These are phyloP conservation scores for Acanthopleura granulata DNA, from an alignment of 2,888 invertebrate genomes.

Conservation along the genomic window DNA sequence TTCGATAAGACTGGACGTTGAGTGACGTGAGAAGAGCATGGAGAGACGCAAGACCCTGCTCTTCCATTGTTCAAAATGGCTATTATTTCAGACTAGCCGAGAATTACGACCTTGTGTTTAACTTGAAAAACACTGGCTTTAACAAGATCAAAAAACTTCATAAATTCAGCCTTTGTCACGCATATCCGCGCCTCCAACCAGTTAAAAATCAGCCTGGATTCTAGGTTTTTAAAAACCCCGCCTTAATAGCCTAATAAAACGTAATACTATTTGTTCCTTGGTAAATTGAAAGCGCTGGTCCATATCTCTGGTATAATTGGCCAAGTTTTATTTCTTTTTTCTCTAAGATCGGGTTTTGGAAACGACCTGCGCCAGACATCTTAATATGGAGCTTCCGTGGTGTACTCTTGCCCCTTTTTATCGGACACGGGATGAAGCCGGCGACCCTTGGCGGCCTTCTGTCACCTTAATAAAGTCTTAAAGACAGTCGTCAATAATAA, in stretches of 20 bases:
- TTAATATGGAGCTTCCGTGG: no score
- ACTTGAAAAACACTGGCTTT: slow-evolving; percentile 14
- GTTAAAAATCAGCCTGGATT: neutral
- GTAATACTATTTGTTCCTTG: slow-evolving; percentile 1
- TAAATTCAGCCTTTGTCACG: neutral
- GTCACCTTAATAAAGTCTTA: no score
- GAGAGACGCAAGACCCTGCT: no score
- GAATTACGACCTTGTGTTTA: neutral
- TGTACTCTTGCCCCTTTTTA: no score
- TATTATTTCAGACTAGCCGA: neutral
- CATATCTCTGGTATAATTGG: slow-evolving; percentile 7
- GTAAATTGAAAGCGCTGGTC: slow-evolving; percentile 5
- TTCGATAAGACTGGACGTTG: no score
- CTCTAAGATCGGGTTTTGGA: neutral
- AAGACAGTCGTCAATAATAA: no score
- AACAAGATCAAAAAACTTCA: neutral
- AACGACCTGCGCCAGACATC: no score
- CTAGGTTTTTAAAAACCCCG: neutral
- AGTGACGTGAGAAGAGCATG: no score
- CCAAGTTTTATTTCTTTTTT: neutral
- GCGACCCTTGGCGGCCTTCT: no score
- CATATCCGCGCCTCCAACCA: neutral
- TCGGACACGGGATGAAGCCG: no score
- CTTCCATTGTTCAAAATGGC: neutral
- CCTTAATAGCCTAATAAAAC: slow-evolving; percentile 6